Conservation (phyloP, 2,888 invertebrate species). For the Calliphora vomitoria region DNA sequence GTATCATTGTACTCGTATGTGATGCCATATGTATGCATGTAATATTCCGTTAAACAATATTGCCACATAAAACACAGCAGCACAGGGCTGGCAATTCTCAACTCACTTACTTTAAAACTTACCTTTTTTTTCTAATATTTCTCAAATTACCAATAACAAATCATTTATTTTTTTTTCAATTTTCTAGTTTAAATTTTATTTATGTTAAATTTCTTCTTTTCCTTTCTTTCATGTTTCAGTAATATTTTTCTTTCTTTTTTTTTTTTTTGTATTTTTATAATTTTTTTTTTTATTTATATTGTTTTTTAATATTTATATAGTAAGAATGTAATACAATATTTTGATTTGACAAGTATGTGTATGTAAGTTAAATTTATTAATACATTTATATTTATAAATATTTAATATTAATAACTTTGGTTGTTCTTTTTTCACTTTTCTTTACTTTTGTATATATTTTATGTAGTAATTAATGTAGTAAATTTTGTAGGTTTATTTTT, state of each 20-base stretch:
- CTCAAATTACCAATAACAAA: background rate
- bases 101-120: background rate
- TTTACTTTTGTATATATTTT: constrained; percentile 39
- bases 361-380: constrained; percentile 55
- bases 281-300: constrained; percentile 40
- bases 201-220: constrained; percentile 54
- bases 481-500: constrained; percentile 42
- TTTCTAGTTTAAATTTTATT: constrained; percentile 72
- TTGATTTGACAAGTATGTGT: constrained; percentile 74
- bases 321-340: constrained; percentile 74
- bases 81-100: no score
- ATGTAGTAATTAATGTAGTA: no score
- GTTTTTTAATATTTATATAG: constrained; percentile 56
- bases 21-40: no score
- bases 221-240: constrained; percentile 45
- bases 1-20: no score
- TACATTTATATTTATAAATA: constrained; percentile 64
- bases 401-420: constrained; percentile 72
- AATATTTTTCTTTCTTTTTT: constrained; percentile 54
- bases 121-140: background rate
- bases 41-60: no score
- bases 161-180: constrained; percentile 44
- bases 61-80: no score
- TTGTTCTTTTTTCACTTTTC: constrained; percentile 40
- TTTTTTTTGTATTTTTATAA: constrained; percentile 43